Percentiles rank a stretch among this genome's conserved stretches.
phyloP scores from a whole-genome alignment of 1,140 invertebrate genomes.

The Arctopsyche grandis region DNA sequence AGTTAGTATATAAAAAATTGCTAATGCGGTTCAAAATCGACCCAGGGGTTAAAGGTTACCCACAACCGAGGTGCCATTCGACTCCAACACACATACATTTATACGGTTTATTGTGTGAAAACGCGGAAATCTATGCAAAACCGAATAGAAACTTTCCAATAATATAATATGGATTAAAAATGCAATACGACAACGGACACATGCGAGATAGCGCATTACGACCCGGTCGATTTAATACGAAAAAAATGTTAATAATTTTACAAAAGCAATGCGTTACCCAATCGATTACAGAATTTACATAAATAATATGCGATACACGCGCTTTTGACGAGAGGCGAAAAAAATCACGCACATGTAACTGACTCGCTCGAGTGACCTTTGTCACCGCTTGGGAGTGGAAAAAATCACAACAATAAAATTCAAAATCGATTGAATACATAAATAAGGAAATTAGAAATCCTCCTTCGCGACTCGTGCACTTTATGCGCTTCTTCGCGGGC shows the following conservation, averaged over 20 bases:
- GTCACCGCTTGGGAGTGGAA: not conserved
- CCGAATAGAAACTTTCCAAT: no score
- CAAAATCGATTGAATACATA: not conserved
- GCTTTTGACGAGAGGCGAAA: not conserved
- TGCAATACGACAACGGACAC: no score
- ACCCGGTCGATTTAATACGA: not conserved
- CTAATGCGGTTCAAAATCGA: no score
- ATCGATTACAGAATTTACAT: constrained; percentile 17
- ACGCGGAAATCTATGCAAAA: no score
- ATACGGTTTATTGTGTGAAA: no score
- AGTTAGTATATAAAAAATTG: no score
- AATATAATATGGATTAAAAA: no score
- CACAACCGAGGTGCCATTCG: no score
- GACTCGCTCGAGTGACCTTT: not conserved
- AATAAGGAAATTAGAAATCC: constrained; percentile 9
- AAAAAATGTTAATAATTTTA: constrained; percentile 26
- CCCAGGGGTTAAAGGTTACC: no score
- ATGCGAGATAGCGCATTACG: not conserved
- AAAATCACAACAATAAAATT: not conserved
- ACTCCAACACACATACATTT: no score
- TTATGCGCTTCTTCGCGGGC: not conserved
- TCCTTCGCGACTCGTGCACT: not conserved
- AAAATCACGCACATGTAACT: not conserved
- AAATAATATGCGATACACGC: not conserved
- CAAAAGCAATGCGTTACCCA: constrained; percentile 5